A percentile compares a stretch with the other conserved stretches of the same genome.
Conservation (phyloP, 2,113 vertebrate species). For the human region DNA sequence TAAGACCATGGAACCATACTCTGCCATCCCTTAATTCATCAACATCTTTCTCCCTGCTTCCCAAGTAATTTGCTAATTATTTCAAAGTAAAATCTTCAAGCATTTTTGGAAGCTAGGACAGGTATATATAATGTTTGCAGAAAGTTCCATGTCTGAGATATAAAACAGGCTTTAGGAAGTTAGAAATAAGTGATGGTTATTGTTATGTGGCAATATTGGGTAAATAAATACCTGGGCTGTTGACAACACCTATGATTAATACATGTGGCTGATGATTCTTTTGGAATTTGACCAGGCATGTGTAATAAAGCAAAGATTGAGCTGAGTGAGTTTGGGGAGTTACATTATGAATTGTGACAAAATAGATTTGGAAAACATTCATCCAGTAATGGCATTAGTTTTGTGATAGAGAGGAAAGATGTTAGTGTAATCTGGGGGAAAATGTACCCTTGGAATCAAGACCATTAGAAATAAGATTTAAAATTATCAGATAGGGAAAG, state of each 20-base stretch:
- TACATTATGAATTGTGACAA: neutral
- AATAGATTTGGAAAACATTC: neutral
- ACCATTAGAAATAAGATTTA: constrained; percentile 4
- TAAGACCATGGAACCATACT: neutral
- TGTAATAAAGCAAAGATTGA: neutral
- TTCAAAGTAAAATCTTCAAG: neutral
- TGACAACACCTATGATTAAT: neutral
- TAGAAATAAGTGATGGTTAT: neutral
- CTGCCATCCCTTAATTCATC: neutral
- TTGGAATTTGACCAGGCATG: neutral
- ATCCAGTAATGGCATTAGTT: neutral
- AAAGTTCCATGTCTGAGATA: neutral
- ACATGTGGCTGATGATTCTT: neutral
- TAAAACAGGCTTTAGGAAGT: neutral
- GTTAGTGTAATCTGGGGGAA: neutral
- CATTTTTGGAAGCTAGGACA: neutral
- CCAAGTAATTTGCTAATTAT: neutral
- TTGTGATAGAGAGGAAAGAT: neutral
- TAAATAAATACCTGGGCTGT: neutral
- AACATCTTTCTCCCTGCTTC: neutral
- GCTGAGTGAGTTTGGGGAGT: neutral
- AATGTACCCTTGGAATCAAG: neutral
- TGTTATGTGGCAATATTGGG: neutral
- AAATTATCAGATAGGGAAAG: neutral
- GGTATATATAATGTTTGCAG: neutral